Evolutionary conservation across 2,797 vertebrate species (phyloP).

Genomic region (Melanotaenia maccullochi): DNA sequence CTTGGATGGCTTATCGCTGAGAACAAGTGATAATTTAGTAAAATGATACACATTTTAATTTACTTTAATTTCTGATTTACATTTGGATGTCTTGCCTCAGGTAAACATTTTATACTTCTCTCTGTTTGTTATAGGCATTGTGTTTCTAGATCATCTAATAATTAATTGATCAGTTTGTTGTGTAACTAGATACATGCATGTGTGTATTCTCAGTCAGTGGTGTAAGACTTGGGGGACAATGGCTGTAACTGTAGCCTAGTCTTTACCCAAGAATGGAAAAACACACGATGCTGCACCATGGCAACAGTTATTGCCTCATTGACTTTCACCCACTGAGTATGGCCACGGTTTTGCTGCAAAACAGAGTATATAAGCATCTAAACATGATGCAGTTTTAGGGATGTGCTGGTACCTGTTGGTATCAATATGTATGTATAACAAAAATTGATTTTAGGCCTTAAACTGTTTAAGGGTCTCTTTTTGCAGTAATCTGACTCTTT

Average conservation of each 20-base stretch:
- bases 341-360: neutral
- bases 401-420: too few relatives aligned
- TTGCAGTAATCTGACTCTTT: too few relatives aligned
- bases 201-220: constrained; percentile 17
- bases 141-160: constrained; percentile 35
- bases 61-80: constrained; percentile 1
- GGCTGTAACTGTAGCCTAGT: constrained; percentile 58
- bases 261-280: constrained; percentile 52
- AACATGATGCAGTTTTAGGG: too few relatives aligned
- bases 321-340: constrained; percentile 14
- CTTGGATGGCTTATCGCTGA: constrained; percentile 19
- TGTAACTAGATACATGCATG: constrained; percentile 12
- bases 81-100: constrained; percentile 21
- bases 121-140: constrained; percentile 21
- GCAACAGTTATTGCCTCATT: constrained; percentile 4
- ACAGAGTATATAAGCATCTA: neutral
- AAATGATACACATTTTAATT: neutral
- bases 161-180: constrained; percentile 46
- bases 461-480: too few relatives aligned
- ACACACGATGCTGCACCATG: constrained; percentile 20
- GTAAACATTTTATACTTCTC: constrained; percentile 43
- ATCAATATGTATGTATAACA: too few relatives aligned
- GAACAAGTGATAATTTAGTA: constrained; percentile 1
- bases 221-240: constrained; percentile 34
- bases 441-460: too few relatives aligned